Percentiles rank a stretch among this genome's conserved stretches.
Conservation (phyloP, 92 coral and sea anemone species). For the Porites rus region DNA sequence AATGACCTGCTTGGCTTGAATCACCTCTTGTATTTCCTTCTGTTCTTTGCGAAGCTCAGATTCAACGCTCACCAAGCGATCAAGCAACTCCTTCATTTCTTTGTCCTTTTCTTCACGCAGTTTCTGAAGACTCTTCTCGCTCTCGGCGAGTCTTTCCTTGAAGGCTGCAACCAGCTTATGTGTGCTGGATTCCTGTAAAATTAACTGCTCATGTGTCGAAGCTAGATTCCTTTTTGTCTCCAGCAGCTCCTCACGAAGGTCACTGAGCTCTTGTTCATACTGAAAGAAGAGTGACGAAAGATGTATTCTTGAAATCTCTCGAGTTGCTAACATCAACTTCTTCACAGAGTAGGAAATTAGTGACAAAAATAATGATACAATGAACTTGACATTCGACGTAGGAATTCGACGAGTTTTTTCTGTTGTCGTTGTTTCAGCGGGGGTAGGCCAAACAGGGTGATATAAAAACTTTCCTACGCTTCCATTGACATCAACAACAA, state of each 20-base stretch:
- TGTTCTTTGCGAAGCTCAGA: conserved; percentile 78
- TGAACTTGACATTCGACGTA: no score
- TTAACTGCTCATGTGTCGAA: conserved; percentile 90
- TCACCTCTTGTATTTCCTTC: conserved; percentile 82
- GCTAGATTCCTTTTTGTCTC: conserved; percentile 87
- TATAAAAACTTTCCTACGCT: no score
- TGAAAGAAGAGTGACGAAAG: not conserved
- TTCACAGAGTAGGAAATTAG: no score
- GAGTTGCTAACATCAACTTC: no score
- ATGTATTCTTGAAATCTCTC: not conserved
- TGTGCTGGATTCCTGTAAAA: conserved; percentile 90
- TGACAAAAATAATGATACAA: no score
- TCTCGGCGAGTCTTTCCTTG: conserved; percentile 89
- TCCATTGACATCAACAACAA: no score
- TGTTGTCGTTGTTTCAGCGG: no score
- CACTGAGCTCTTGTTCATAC: conserved; percentile 66
- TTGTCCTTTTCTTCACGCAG: conserved; percentile 75
- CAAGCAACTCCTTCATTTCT: conserved; percentile 75
- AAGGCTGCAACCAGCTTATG: conserved; percentile 87
- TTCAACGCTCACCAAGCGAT: conserved; percentile 77
- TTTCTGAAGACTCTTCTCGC: conserved; percentile 76
- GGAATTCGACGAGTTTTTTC: no score
- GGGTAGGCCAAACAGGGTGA: no score
- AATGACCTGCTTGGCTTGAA: conserved; percentile 89
- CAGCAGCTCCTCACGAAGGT: conserved; percentile 78